A percentile compares a stretch with the other conserved stretches of the same genome.
phyloP scores from a whole-genome alignment of 2,797 vertebrate genomes.

The Hydrolagus colliei region DNA sequence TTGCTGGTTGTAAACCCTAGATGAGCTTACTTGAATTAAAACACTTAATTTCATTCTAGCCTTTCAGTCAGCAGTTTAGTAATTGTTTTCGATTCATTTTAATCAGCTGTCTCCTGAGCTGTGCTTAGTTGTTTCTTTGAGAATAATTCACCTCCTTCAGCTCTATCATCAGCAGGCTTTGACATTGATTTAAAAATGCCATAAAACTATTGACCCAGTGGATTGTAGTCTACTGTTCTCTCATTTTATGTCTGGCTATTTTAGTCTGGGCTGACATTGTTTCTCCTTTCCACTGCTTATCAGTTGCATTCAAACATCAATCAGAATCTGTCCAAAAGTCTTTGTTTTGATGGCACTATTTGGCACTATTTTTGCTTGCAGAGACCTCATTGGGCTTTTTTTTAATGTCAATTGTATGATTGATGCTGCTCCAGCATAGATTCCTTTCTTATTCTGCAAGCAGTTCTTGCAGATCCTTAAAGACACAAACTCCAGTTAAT shows the following conservation, averaged over 20 bases:
- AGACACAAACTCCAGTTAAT: background rate
- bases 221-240: constrained; percentile 41
- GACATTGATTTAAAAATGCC: constrained; percentile 47
- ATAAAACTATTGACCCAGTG: constrained; percentile 44
- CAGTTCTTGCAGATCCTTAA: background rate
- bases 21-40: constrained; percentile 13
- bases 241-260: constrained; percentile 47
- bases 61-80: background rate
- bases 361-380: background rate
- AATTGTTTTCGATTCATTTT: constrained; percentile 9
- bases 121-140: background rate
- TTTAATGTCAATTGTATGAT: constrained; percentile 14
- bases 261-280: constrained; percentile 44
- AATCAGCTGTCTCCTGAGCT: background rate
- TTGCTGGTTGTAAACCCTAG: background rate
- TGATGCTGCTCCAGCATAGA: background rate
- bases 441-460: constrained; percentile 13
- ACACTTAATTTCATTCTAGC: background rate
- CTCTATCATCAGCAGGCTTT: constrained; percentile 37
- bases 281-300: constrained; percentile 45
- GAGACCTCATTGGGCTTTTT: background rate
- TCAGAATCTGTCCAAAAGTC: constrained; percentile 44
- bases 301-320: constrained; percentile 44
- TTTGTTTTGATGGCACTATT: constrained; percentile 35
- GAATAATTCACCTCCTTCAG: constrained; percentile 34